phyloP scores from a whole-genome alignment of 1,140 invertebrate species.

The Gryllus bimaculatus region DNA sequence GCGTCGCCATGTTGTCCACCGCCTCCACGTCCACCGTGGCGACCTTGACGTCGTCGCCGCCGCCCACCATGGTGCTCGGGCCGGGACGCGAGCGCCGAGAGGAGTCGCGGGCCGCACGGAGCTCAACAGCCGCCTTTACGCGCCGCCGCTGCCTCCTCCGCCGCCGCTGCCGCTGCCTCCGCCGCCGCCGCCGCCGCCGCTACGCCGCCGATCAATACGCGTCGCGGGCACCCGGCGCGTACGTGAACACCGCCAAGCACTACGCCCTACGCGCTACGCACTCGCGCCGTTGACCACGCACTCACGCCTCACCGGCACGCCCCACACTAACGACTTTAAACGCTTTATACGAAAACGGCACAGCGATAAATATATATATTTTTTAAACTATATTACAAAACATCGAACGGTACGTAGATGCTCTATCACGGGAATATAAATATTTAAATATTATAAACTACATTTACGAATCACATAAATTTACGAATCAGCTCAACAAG shows the following conservation, averaged over 20 bases:
- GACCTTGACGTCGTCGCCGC: constrained; percentile 70
- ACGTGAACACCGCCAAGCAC: background rate
- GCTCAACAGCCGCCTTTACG: background rate
- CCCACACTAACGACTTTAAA: too few species aligned
- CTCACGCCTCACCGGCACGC: too few species aligned
- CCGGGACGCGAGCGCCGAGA: background rate
- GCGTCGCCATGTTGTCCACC: constrained; percentile 73
- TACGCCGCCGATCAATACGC: background rate
- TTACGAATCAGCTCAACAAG: background rate
- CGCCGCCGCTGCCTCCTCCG: background rate
- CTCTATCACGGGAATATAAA: background rate
- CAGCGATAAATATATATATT: background rate
- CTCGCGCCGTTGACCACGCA: too few species aligned
- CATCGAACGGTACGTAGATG: background rate
- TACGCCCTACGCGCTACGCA: background rate
- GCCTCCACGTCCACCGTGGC: constrained; percentile 68
- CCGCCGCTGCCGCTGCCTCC: background rate
- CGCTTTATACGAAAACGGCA: too few species aligned
- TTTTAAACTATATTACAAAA: background rate
- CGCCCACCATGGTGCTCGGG: constrained; percentile 44
- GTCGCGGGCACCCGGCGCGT: background rate
- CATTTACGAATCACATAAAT: background rate
- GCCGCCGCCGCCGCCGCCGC: background rate
- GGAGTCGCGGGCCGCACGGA: background rate
- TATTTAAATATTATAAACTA: background rate